Evolutionary conservation across 2,797 vertebrate genomes (phyloP), one percentile per base, ranked within the genome.

Genomic region (Pristis pectinata): DNA sequence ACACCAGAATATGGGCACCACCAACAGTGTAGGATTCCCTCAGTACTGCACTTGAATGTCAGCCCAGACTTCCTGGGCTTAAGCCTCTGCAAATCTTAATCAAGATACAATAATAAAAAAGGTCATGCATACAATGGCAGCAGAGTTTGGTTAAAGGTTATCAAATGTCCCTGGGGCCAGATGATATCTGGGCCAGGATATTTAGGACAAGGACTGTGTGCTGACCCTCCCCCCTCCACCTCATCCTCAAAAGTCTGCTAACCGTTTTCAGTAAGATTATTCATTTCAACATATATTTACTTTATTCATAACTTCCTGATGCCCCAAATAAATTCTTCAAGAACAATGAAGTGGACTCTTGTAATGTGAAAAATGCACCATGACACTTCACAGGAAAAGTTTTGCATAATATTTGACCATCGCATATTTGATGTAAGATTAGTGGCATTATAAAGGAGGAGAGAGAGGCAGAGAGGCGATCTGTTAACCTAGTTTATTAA

Each of bases 121-220:
- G 10, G 27, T 56, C 34, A 85, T 9, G 24, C 9, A 85, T 4
- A 53, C 49, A 53, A 85, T 67, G 22, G n/a, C 61, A 61, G n/a
- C 56, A 24, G 87, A 91, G 87, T 10, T 67, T 67, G 61, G 59
- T 41, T 67, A 91, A 91, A 41, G n/a, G 87, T 67, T 91, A 91
- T 67, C 67, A 24, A 41, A 19, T 24, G 59, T 91, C 87, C 61
- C 37, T 67, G 61, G 87, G 53, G 87, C 87, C 37, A 22, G 19
- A 41, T 91, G 10, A 19, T 91, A 67, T 91, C 61, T 44, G 87
- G 61, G 22, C 17, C 24, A 67, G n/a, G 7, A 91, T 3, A 85
- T 85, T 5, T 59, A 85, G 53, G 49, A 34, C 49, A 56, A 67
- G 17, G 19, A 22, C n/a, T 1, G n/a, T 67, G 87, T 91, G 61